Percentiles rank a stretch among this genome's conserved stretches.
phyloP scores from a whole-genome alignment of 2,888 invertebrate species.

The Oscheius sp. region DNA sequence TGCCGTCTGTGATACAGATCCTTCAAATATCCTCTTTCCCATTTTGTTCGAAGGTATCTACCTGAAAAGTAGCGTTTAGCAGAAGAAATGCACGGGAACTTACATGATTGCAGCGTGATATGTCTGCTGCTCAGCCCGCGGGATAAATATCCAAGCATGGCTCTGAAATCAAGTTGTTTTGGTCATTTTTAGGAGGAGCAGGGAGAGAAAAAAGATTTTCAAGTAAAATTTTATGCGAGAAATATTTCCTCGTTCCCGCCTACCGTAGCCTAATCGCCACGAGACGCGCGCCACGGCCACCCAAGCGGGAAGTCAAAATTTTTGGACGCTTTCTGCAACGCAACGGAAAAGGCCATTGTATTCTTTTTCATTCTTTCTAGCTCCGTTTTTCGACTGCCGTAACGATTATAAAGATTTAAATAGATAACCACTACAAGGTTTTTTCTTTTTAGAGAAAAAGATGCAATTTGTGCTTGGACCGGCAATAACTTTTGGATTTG shows the following conservation, averaged over 20 bases:
- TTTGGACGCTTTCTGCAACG: constrained; percentile 1
- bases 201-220: background rate
- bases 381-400: too few relatives aligned
- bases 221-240: background rate
- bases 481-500: too few relatives aligned
- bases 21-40: constrained; percentile 68
- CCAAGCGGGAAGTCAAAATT: constrained; percentile 12
- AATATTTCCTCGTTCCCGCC: background rate
- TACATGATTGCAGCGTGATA: constrained; percentile 45
- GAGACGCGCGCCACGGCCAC: background rate
- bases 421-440: too few relatives aligned
- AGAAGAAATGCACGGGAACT: constrained; percentile 20
- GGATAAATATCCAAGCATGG: constrained; percentile 44
- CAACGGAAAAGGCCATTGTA: too few relatives aligned
- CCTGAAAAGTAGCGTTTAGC: constrained; percentile 32
- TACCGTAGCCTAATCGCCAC: constrained; percentile 4
- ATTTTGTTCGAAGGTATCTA: constrained; percentile 60
- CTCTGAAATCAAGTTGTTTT: constrained; percentile 23
- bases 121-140: constrained; percentile 43
- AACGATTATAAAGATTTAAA: too few relatives aligned
- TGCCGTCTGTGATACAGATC: constrained; percentile 70
- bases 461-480: too few relatives aligned
- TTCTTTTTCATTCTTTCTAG: too few relatives aligned
- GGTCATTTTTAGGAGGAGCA: background rate
- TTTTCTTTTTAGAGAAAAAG: too few relatives aligned